Base-by-base conservation (phyloP, 2,888 invertebrate species). In the Argyra leucocephala region DNA sequence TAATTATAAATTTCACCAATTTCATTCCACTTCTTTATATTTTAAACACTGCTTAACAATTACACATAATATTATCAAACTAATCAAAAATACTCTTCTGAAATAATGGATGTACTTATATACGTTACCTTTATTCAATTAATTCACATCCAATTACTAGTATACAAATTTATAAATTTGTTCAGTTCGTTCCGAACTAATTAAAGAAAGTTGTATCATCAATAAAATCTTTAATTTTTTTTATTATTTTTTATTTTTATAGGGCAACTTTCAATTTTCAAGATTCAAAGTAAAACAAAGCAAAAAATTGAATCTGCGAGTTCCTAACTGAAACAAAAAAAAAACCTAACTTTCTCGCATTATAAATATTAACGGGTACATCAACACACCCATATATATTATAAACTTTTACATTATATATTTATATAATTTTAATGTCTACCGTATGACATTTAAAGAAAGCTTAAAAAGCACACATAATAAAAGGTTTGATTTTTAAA, bases 401-500 rank as follows among this genome's bases (percentile, higher is more conserved):
- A n/a, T n/a, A n/a, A n/a, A n/a, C n/a, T n/a, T n/a, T n/a, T n/a
- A n/a, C n/a, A n/a, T n/a, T n/a, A n/a, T n/a, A n/a, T n/a, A n/a
- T n/a, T n/a, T n/a, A n/a, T n/a, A n/a, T n/a, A n/a, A n/a, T n/a
- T n/a, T n/a, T n/a, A 31, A 31, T 31, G 31, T 7, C 6, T 31
- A 31, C 31, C 31, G 31, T 6, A 31, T 12, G 12, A 31, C 9
- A 26, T 10, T 10, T 12, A 31, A 31, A n/a, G n/a, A 48, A 48
- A 48, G 48, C 48, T 48, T 48, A 48, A 48, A 48, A 48, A 48
- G 48, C 48, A 48, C 48, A 48, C n/a, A n/a, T n/a, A 48, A 48
- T 48, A 48, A 48, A 48, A 48, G 48, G 48, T 48, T 48, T 48
- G 48, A 15, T n/a, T 18, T 48, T 48, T 31, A n/a, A n/a, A n/a